Base-by-base conservation (phyloP, 2,888 invertebrate genomes). In the Pammene fasciana region DNA sequence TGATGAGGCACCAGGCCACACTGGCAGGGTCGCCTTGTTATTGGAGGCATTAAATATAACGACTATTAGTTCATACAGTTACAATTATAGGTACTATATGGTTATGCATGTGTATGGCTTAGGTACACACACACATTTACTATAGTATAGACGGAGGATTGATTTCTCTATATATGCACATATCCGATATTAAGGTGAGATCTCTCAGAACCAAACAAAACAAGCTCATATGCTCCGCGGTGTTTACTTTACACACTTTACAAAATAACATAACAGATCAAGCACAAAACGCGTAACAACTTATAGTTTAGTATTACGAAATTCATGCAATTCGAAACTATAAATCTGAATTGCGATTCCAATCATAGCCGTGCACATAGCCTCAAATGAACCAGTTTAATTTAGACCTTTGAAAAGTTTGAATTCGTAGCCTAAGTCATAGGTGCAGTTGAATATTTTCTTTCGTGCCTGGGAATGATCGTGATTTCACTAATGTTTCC, bases 271-370 rank as follows among this genome's bases (percentile, higher is more conserved):
- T 13, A 8, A 45, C 26, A 59, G 43, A 45, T 45, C 41, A 11
- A 43, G 34, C n/a, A 41, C 36, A 62, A 62, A 38, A n/a, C 62
- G 5, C 10, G 5, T 59, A 26, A 11, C 18, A 16, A 41, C 56
- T 16, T 48, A 52, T 26, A 52, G 8, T 16, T 57, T 59, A 52
- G 18, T 52, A 52, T 62, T 52, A 62, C 62, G 62, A 62, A 62
- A 62, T 50, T n/a, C 50, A 18, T 41, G 50, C 48, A 52, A 62
- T 62, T 38, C 62, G 38, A 56, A 48, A 34, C 56, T 55, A 62
- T 68, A 68, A 68, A 68, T 56, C 56, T 52, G 54, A 4, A 8
- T 6, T 34, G n/a, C 13, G 1, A 34, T 34, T 54, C 54, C n/a
- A 3, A 13, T 2, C 34, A 54, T 34, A 34, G 34, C 0, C 1